Base-by-base conservation (phyloP, 2,888 invertebrate genomes). In the Drosophila infuscata region DNA sequence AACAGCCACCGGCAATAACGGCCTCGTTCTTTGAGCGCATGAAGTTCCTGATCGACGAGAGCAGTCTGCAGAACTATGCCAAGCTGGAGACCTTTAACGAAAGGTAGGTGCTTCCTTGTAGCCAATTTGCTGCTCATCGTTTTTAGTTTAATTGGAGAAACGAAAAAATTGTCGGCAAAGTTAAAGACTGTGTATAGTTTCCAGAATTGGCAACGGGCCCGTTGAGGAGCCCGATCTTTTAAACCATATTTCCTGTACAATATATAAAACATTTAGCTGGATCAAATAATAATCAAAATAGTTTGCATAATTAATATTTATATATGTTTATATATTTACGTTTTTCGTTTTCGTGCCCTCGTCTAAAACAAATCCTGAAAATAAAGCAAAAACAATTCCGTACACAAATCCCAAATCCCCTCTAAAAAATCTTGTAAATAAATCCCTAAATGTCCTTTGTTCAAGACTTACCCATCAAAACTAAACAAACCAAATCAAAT, bases 1-100 rank as follows among this genome's bases (percentile, higher is more conserved):
- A 99, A 93, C 99, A 99, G 92, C 98, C 99, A 0, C 98, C 99
- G 3, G 97, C 98, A 32, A 97, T 98, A 89, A 99, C 99, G 0
- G 99, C 99, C 1, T 98, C 99, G 1, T 99, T 99, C 95, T 99
- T 98, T 92, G 98, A 99, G 93, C 95, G 99, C 90, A 98, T 99
- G 97, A 98, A 98, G 92, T 99, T 99, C 94, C 95, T 99, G 79
- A 98, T 99, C 82, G 99, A 99, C 93, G 98, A 99, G 93, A 98
- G 98, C 92, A 99, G 99, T 93, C 95, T 99, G 61, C 99, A 99
- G 94, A 98, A 97, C 94, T 99, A 99, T 94, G 98, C 99, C 12
- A 97, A 98, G 84, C 96, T 97, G 92, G 97, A 98, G 92, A 98
- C 97, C 38, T 99, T 99, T 94, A 99, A 99, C 94, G 98, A 98